Base-by-base conservation (phyloP, 2,888 invertebrate genomes). In the Sceliomorpha sp. region DNA sequence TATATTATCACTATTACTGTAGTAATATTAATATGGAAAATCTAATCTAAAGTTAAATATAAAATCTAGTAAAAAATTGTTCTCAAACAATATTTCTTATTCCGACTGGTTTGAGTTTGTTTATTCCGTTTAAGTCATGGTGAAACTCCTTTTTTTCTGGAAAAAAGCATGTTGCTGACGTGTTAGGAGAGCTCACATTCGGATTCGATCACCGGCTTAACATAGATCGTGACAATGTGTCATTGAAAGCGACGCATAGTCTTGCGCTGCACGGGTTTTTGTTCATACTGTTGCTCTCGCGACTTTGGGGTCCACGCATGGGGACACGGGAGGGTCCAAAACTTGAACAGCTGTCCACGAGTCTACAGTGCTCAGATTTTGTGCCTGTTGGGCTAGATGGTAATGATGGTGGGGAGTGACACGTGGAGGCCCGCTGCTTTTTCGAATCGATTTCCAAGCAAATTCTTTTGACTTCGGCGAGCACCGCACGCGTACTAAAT, bases 211-310 rank as follows among this genome's bases (percentile, higher is more conserved):
- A 5, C 5, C 20, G 20, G 5, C 5, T 20, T 20, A 4, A 5
- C 5, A 20, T 70, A 75, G 73, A 73, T 75, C 75, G 79, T 81
- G 74, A 82, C 84, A 85, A 83, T 81, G 82, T 76, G 70, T 72
- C 77, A 85, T 85, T 86, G 85, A 83, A 66, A 71, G 55, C 62
- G 68, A 59, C 68, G 75, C 71, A 79, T 76, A 80, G 83, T 84
- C 81, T 85, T 84, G 78, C 66, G 63, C 64, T 56, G 63, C 72
- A 58, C 63, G 51, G 71, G 72, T 73, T 79, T 81, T 79, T 80
- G 79, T 80, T 70, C 72, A 50, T 47, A 31, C 56, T 56, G 53
- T 47, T 71, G 56, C 67, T 51, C 50, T 62, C 72, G 73, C 62
- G 75, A 58, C 42, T 60, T 62, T 64, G 34, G 66, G 66, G 68